Percentiles rank a stretch among this genome's conserved stretches.
phyloP scores from a whole-genome alignment of 2,113 vertebrate species.

The Spermophilus dauricus region DNA sequence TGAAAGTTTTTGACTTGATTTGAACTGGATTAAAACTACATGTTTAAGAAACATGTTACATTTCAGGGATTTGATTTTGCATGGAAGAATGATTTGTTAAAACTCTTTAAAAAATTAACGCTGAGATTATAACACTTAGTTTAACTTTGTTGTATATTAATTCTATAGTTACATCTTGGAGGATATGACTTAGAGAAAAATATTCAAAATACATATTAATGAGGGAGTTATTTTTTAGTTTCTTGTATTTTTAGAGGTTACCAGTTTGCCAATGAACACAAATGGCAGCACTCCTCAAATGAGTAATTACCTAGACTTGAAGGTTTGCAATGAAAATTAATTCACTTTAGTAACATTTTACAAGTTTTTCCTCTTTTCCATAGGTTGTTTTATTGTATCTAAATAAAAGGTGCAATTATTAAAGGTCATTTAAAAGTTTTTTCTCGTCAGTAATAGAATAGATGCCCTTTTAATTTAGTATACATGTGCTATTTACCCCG shows the following conservation, averaged over 20 bases:
- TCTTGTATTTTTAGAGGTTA: not conserved
- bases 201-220: not conserved
- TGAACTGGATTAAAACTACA: not conserved
- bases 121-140: not conserved
- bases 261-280: not conserved
- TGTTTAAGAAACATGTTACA: not conserved
- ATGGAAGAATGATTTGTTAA: not conserved
- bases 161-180: not conserved
- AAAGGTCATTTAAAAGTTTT: not conserved
- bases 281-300: not conserved
- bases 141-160: constrained; percentile 28
- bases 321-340: constrained; percentile 2
- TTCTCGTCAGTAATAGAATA: not conserved
- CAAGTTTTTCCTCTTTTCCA: not conserved
- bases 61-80: not conserved
- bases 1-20: constrained; percentile 13
- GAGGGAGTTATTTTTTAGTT: not conserved
- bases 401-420: not conserved
- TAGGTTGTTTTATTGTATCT: not conserved
- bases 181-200: not conserved
- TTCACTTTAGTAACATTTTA: not conserved
- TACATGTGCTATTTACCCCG: not conserved
- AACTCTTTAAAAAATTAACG: not conserved
- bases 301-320: not conserved
- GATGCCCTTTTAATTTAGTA: not conserved